These are phyloP conservation scores for Brassicogethes aeneus DNA, from an alignment of 2,888 invertebrate genomes.

Conservation along the genomic window DNA sequence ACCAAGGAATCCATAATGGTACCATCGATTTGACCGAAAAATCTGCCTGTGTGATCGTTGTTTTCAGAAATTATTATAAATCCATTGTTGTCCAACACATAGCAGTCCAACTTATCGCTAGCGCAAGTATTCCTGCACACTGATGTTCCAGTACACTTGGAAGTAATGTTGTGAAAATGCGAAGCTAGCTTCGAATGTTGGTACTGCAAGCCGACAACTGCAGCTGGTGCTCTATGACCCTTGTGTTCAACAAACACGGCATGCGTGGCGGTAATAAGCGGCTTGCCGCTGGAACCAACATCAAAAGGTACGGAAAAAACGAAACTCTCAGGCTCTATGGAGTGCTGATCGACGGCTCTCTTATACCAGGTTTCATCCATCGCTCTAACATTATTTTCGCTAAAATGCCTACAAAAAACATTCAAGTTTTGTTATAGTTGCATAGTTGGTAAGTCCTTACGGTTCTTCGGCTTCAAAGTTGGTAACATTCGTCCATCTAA, in stretches of 20 bases:
- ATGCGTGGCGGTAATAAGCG: conserved; percentile 81
- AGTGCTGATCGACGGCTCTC: conserved; percentile 82
- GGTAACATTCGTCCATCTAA: conserved; percentile 69
- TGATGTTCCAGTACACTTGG: conserved; percentile 65
- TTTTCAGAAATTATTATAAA: conserved; percentile 88
- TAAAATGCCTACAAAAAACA: conserved; percentile 57
- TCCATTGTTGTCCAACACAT: conserved; percentile 89
- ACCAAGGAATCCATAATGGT: conserved; percentile 91
- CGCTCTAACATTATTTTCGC: conserved; percentile 68
- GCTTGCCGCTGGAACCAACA: conserved; percentile 45
- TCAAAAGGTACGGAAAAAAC: conserved; percentile 84
- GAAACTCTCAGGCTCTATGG: conserved; percentile 79
- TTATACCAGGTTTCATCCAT: conserved; percentile 88
- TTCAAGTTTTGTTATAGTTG: background rate
- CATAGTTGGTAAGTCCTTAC: conserved; percentile 42
- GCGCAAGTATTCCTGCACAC: conserved; percentile 79
- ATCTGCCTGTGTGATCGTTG: conserved; percentile 77
- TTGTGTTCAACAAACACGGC: conserved; percentile 80
- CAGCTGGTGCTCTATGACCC: conserved; percentile 78
- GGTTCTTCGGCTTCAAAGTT: conserved; percentile 47
- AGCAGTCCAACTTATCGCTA: conserved; percentile 82
- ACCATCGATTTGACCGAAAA: conserved; percentile 91
- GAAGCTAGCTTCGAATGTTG: conserved; percentile 72
- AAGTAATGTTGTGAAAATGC: conserved; percentile 78
- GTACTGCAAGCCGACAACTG: conserved; percentile 87